phyloP scores from a whole-genome alignment of 2,888 invertebrate genomes.

The Sipha maydis region DNA sequence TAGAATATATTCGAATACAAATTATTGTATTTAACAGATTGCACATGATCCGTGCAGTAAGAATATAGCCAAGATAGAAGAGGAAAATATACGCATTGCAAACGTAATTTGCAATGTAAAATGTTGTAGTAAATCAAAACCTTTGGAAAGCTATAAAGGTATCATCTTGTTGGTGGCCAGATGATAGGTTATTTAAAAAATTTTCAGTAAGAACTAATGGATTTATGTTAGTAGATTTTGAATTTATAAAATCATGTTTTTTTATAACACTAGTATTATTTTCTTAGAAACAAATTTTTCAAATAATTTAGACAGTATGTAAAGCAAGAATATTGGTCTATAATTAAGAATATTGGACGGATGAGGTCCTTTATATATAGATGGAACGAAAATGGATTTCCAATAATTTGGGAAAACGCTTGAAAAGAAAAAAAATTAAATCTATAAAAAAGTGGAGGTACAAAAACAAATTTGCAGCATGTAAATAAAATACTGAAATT shows the following conservation, averaged over 20 bases:
- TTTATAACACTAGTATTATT: constrained; percentile 7
- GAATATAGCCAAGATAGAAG: background rate
- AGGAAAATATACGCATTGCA: background rate
- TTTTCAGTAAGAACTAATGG: constrained; percentile 9
- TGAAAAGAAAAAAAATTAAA: too few relatives aligned
- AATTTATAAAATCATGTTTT: background rate
- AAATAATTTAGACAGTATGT: background rate
- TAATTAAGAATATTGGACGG: background rate
- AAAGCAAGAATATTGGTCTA: background rate
- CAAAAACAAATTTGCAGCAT: background rate
- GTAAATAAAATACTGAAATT: background rate
- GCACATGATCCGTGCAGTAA: background rate
- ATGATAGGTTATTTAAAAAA: background rate
- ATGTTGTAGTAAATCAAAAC: background rate
- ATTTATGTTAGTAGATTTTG: constrained; percentile 2
- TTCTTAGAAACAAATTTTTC: background rate
- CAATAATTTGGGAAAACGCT: too few relatives aligned
- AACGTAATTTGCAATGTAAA: background rate
- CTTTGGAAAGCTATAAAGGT: background rate
- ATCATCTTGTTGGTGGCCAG: background rate
- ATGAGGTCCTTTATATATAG: background rate
- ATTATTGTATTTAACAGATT: background rate
- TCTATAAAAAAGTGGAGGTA: too few relatives aligned
- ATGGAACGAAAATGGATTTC: too few relatives aligned
- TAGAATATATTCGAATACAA: background rate